These are phyloP conservation scores for Aythya baeri DNA, from an alignment of 2,113 vertebrate species.

Conservation along the genomic window DNA sequence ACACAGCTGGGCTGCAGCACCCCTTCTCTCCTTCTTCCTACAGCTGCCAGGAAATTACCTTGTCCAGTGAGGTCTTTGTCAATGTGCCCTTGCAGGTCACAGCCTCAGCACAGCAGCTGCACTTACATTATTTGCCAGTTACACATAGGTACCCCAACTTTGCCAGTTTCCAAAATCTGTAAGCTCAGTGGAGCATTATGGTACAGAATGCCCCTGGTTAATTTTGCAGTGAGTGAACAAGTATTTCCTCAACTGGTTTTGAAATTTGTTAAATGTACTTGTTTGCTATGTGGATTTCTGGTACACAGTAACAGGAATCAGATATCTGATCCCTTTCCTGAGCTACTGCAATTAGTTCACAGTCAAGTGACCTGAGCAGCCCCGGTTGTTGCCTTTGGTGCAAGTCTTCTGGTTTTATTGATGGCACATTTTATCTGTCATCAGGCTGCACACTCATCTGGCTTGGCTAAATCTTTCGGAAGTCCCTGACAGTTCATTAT, in stretches of 20 bases:
- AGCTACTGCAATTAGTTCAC: not conserved
- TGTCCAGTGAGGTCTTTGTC: not conserved
- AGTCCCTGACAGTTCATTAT: not conserved
- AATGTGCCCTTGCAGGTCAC: not conserved
- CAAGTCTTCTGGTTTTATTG: not conserved
- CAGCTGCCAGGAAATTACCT: not conserved
- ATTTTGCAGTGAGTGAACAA: not conserved
- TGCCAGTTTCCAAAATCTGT: not conserved
- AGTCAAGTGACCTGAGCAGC: not conserved
- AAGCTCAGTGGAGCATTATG: rapidly evolving
- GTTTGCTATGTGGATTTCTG: not conserved
- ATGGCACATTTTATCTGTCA: not conserved
- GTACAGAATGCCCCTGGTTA: not conserved
- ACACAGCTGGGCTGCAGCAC: not conserved
- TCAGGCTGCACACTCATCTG: not conserved
- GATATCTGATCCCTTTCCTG: not conserved
- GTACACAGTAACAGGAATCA: not conserved
- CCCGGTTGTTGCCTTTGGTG: not conserved
- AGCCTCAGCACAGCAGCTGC: not conserved
- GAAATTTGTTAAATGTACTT: not conserved
- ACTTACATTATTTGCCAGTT: not conserved
- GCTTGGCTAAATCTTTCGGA: not conserved
- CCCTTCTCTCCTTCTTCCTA: not conserved
- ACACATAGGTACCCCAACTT: not conserved
- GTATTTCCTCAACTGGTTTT: not conserved